Evolutionary conservation across 2,113 vertebrate genomes (phyloP).

Genomic region (Sorex fumeus): DNA sequence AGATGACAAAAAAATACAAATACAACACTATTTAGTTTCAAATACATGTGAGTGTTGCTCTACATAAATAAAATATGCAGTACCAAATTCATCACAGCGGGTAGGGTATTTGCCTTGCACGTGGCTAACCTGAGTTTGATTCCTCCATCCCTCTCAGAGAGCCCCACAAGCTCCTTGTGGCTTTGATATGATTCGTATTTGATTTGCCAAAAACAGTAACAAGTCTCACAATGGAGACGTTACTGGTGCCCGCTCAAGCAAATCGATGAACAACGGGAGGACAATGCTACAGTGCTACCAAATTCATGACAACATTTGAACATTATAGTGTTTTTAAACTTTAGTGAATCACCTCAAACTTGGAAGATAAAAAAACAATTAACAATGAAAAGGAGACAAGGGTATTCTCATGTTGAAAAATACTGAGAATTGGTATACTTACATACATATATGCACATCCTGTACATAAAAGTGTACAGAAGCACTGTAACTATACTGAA

Average conservation of each 20-base stretch:
- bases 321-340: not conserved
- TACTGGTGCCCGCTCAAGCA: too few species aligned
- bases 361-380: not conserved
- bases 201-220: too few species aligned
- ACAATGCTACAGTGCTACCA: conserved; percentile 18
- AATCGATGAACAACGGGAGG: too few species aligned
- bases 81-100: too few species aligned
- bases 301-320: conserved; percentile 27
- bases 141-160: too few species aligned
- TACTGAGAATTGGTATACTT: not conserved
- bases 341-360: conserved; percentile 5
- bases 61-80: conserved; percentile 31
- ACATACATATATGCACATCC: too few species aligned
- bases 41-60: not conserved
- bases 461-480: not conserved
- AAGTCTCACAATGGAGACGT: too few species aligned
- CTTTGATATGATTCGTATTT: too few species aligned
- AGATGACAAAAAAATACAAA: not conserved
- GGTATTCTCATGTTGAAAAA: conserved; percentile 21
- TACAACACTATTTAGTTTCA: conserved; percentile 14
- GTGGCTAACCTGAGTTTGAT: too few species aligned
- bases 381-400: conserved; percentile 50
- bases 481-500: not conserved
- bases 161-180: too few species aligned
- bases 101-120: too few species aligned